A percentile compares a stretch with the other conserved stretches of the same genome.
Evolutionary conservation across 2,797 vertebrate species (phyloP).

Genomic region (Eptatretus atami): DNA sequence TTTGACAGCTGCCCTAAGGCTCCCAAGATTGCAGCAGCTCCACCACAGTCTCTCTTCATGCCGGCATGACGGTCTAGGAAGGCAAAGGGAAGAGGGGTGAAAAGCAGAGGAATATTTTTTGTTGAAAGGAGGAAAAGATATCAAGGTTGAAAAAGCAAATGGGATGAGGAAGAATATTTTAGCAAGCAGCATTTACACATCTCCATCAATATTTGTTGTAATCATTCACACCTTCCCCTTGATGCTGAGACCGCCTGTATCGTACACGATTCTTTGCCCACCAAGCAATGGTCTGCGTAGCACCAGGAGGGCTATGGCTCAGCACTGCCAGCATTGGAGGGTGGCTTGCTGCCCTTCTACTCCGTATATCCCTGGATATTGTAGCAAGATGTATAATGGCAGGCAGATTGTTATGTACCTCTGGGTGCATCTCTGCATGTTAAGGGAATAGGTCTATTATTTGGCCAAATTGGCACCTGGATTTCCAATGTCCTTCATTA

Average conservation of each 20-base stretch:
- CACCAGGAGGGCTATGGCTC: conserved; percentile 60
- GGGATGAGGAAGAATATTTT: too few species aligned
- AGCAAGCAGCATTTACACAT: background rate
- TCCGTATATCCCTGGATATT: conserved; percentile 46
- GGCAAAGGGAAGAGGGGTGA: conserved; percentile 6
- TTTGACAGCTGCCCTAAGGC: conserved; percentile 66
- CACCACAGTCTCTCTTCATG: conserved; percentile 93
- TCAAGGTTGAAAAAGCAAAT: too few species aligned
- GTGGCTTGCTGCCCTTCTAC: conserved; percentile 61
- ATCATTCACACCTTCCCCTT: conserved; percentile 49
- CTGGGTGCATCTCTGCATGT: background rate
- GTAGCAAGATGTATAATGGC: conserved; percentile 1
- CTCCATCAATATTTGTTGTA: background rate
- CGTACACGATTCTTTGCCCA: conserved; percentile 89
- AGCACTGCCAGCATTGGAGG: conserved; percentile 58
- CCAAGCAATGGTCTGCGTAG: conserved; percentile 91
- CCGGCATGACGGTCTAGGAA: conserved; percentile 66
- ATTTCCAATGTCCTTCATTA: too few species aligned
- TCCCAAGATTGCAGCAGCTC: conserved; percentile 67
- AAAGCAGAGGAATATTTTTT: background rate
- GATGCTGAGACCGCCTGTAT: conserved; percentile 92
- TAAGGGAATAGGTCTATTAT: background rate
- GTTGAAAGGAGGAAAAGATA: too few species aligned
- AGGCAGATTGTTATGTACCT: background rate
- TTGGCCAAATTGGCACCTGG: too few species aligned